phyloP scores from a whole-genome alignment of 2,888 invertebrate species.

The Drosophila lacicola region DNA sequence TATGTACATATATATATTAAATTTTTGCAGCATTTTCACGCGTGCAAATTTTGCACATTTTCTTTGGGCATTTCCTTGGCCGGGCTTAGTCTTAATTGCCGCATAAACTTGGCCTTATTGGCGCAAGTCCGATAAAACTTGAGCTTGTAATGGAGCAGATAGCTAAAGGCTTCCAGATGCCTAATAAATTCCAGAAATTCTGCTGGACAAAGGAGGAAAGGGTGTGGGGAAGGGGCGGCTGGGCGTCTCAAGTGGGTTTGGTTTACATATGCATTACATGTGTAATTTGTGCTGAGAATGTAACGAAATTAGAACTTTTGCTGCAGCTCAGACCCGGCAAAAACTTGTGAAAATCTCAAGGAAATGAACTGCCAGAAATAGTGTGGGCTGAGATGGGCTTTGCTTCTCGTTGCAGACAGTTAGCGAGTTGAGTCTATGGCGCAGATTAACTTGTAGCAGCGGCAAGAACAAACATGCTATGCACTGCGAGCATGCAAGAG shows the following conservation, averaged over 20 bases:
- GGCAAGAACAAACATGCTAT: slow-evolving; percentile 56
- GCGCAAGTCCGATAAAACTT: slow-evolving; percentile 72
- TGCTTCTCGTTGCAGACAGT: slow-evolving; percentile 48
- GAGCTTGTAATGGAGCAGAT: slow-evolving; percentile 62
- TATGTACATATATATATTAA: slow-evolving; percentile 13
- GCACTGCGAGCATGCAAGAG: neutral
- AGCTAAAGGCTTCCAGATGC: slow-evolving; percentile 27
- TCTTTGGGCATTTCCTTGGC: slow-evolving; percentile 21
- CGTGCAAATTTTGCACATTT: slow-evolving; percentile 33
- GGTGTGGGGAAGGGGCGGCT: neutral
- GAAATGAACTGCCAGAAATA: slow-evolving; percentile 50
- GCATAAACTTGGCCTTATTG: slow-evolving; percentile 73
- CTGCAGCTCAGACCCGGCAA: slow-evolving; percentile 26
- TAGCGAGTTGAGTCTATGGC: slow-evolving; percentile 69
- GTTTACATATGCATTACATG: slow-evolving; percentile 78
- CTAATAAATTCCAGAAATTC: slow-evolving; percentile 65
- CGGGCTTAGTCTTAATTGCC: slow-evolving; percentile 67
- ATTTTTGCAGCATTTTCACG: slow-evolving; percentile 49
- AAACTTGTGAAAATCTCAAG: slow-evolving; percentile 54
- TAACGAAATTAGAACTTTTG: slow-evolving; percentile 76
- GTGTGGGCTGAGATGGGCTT: neutral
- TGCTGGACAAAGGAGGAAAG: neutral
- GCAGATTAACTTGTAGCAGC: slow-evolving; percentile 75
- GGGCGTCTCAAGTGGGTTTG: neutral
- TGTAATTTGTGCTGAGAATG: slow-evolving; percentile 73